These are phyloP conservation scores for Neodiprion fabricii DNA, from an alignment of 1,140 invertebrate genomes.

Conservation along the genomic window DNA sequence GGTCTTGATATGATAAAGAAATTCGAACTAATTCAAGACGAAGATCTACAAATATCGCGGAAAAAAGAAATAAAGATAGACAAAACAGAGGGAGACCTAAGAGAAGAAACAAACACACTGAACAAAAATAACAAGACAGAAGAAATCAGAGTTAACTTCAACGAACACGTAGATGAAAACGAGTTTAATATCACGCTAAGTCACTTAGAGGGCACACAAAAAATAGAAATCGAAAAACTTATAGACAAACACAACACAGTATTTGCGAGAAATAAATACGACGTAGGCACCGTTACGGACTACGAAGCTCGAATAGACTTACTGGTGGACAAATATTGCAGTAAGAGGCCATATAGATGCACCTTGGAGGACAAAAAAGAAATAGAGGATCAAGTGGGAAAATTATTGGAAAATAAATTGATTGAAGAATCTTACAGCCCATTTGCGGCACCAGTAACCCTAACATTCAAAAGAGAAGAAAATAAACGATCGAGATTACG, in stretches of 20 bases:
- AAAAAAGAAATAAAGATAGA: slow-evolving; percentile 14
- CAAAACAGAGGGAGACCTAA: too few relatives aligned
- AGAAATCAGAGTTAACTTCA: slow-evolving; percentile 33
- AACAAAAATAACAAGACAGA: slow-evolving; percentile 18
- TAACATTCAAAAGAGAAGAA: slow-evolving; percentile 44
- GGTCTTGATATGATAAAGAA: slow-evolving; percentile 25
- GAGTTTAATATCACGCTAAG: slow-evolving; percentile 33
- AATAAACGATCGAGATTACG: slow-evolving; percentile 42
- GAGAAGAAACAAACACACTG: slow-evolving; percentile 24
- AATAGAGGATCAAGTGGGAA: slow-evolving; percentile 40
- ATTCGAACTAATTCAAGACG: slow-evolving; percentile 29
- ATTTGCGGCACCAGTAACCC: slow-evolving; percentile 39
- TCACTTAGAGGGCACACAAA: slow-evolving; percentile 37
- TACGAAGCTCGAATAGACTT: slow-evolving; percentile 41
- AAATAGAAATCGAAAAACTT: slow-evolving; percentile 33
- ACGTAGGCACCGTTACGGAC: slow-evolving; percentile 28
- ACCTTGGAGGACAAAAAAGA: slow-evolving; percentile 36
- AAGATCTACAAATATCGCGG: slow-evolving; percentile 29
- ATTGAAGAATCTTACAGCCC: slow-evolving; percentile 41
- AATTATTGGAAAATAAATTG: slow-evolving; percentile 35
- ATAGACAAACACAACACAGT: slow-evolving; percentile 34
- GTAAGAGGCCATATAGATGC: slow-evolving; percentile 41
- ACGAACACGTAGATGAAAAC: slow-evolving; percentile 39
- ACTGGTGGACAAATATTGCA: slow-evolving; percentile 37
- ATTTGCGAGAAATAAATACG: slow-evolving; percentile 39